Percentiles rank a stretch among this genome's conserved stretches.
These are phyloP conservation scores for Drosophila repletoides DNA, from an alignment of 1,140 invertebrate genomes.

Conservation along the genomic window DNA sequence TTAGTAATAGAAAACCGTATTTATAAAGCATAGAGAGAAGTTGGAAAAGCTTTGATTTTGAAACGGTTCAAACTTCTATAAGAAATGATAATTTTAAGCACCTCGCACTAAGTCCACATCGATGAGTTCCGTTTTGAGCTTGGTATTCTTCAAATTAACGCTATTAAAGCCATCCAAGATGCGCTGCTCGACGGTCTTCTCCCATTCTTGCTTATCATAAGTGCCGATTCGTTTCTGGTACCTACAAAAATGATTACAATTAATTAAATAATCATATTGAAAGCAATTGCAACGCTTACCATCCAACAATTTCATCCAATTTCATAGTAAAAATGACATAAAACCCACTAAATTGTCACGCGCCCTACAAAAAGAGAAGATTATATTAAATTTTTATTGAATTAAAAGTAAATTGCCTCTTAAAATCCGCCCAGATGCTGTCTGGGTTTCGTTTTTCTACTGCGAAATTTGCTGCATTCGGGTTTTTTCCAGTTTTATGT, in stretches of 20 bases:
- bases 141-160: slow-evolving; percentile 93
- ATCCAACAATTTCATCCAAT: slow-evolving; percentile 82
- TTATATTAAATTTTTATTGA: neutral
- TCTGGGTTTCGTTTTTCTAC: too few relatives aligned
- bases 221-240: slow-evolving; percentile 97
- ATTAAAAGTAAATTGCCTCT: neutral
- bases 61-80: too few relatives aligned
- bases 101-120: slow-evolving; percentile 97
- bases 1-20: too few relatives aligned
- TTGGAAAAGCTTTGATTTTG: too few relatives aligned
- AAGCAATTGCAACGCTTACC: slow-evolving; percentile 57
- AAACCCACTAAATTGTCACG: slow-evolving; percentile 51
- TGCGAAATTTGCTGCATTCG: too few relatives aligned
- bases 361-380: slow-evolving; percentile 28
- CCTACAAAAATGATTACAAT: slow-evolving; percentile 83
- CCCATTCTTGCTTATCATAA: slow-evolving; percentile 98
- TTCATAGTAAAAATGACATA: slow-evolving; percentile 81
- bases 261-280: neutral
- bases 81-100: too few relatives aligned
- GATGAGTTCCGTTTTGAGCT: slow-evolving; percentile 95
- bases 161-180: slow-evolving; percentile 92
- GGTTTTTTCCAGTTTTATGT: too few relatives aligned
- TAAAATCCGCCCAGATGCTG: neutral
- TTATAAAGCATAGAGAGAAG: too few relatives aligned
- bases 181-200: slow-evolving; percentile 95